These are phyloP conservation scores for Cynoglossus semilaevis DNA, from an alignment of 2,113 vertebrate species.

Conservation along the genomic window DNA sequence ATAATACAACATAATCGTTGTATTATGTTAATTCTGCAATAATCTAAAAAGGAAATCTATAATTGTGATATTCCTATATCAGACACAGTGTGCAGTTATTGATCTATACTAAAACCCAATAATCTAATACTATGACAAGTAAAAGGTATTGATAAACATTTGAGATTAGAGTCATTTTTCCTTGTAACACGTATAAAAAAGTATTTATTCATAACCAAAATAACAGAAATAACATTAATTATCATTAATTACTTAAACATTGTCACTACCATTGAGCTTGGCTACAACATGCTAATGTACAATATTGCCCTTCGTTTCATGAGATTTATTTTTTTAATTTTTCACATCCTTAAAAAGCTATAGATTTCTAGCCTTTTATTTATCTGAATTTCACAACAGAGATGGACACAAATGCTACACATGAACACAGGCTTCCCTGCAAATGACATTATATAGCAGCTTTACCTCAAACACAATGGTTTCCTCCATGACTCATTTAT, in stretches of 20 bases:
- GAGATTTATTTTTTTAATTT: slow-evolving; percentile 2
- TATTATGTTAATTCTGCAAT: too few species aligned
- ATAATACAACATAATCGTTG: too few species aligned
- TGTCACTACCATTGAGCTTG: slow-evolving; percentile 17
- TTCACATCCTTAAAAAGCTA: slow-evolving; percentile 18
- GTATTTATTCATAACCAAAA: slow-evolving; percentile 67
- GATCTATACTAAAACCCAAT: too few species aligned
- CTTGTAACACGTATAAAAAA: slow-evolving; percentile 59
- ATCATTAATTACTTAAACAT: slow-evolving; percentile 30
- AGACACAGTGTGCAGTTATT: too few species aligned
- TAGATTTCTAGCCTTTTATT: slow-evolving; percentile 8
- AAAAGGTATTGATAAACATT: too few species aligned
- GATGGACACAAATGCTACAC: slow-evolving; percentile 20
- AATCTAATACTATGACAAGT: too few species aligned
- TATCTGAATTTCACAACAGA: slow-evolving; percentile 9
- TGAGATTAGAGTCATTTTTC: slow-evolving; percentile 8
- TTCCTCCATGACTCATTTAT: slow-evolving; percentile 10
- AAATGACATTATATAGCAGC: neutral
- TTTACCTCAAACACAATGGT: slow-evolving; percentile 4
- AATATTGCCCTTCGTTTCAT: slow-evolving; percentile 52
- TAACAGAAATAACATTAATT: slow-evolving; percentile 40
- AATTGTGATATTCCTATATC: too few species aligned
- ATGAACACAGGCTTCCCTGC: neutral
- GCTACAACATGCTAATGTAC: slow-evolving; percentile 56
- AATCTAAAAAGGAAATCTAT: too few species aligned